Evolutionary conservation across 2,888 invertebrate species (phyloP).

Genomic region (Oscheius onirici): DNA sequence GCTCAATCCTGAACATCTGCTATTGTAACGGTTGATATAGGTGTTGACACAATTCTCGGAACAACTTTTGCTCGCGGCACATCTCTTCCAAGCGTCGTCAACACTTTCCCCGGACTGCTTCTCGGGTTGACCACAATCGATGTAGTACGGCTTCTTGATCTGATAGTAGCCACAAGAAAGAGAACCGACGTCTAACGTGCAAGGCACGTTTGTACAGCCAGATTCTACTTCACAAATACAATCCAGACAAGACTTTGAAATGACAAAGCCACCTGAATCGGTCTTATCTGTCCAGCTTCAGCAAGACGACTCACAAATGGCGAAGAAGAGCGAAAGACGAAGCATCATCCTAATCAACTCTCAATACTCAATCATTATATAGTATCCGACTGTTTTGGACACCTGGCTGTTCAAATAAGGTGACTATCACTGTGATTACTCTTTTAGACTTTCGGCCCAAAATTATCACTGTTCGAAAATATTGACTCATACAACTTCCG

Average conservation of each 20-base stretch:
- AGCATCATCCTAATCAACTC: not conserved
- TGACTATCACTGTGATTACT: too few relatives aligned
- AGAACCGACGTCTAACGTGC: conserved; percentile 52
- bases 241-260: conserved; percentile 34
- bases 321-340: not conserved
- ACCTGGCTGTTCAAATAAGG: too few relatives aligned
- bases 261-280: not conserved
- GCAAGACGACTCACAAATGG: not conserved
- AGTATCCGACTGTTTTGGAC: too few relatives aligned
- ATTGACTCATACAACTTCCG: too few relatives aligned
- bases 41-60: conserved; percentile 40
- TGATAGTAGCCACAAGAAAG: conserved; percentile 62
- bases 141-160: conserved; percentile 70
- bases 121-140: conserved; percentile 69
- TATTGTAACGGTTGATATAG: conserved; percentile 44
- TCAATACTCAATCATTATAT: too few relatives aligned
- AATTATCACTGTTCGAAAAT: too few relatives aligned
- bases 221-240: conserved; percentile 55
- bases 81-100: conserved; percentile 55
- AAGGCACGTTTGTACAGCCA: conserved; percentile 48
- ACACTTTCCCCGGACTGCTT: conserved; percentile 56
- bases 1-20: conserved; percentile 37
- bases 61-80: conserved; percentile 49
- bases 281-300: too few relatives aligned
- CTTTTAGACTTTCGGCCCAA: too few relatives aligned